Conservation (phyloP, 2,797 vertebrate species). For the Ispidina lecontei region DNA sequence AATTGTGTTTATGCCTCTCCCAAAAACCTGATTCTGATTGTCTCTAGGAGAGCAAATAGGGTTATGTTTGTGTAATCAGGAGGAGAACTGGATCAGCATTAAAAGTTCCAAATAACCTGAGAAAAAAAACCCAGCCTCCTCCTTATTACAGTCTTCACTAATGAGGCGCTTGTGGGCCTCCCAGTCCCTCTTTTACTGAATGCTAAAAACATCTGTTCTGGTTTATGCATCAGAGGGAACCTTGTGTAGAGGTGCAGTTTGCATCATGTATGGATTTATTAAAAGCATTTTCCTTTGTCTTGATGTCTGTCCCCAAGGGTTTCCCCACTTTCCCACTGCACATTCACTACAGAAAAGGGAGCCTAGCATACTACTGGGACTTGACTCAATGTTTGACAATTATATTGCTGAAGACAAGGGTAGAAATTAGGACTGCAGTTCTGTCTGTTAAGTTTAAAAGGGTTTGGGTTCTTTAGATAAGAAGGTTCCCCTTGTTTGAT, state of each 20-base stretch:
- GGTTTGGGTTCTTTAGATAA: background rate
- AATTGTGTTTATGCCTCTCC: background rate
- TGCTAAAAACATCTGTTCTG: background rate
- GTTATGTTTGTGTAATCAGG: slow-evolving; percentile 1
- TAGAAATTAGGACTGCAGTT: background rate
- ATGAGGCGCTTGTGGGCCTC: background rate
- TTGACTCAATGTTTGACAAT: background rate
- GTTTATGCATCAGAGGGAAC: background rate
- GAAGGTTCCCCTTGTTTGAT: background rate
- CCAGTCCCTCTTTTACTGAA: background rate
- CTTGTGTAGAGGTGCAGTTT: background rate
- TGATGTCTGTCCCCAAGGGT: background rate
- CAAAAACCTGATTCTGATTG: background rate
- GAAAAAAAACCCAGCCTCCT: background rate
- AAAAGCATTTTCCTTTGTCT: background rate
- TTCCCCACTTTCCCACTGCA: background rate
- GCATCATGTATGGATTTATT: background rate
- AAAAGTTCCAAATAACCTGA: background rate
- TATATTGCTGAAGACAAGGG: background rate
- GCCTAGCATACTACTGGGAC: background rate
- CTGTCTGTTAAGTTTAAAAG: background rate
- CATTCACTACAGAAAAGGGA: background rate
- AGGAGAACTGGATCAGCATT: slow-evolving; percentile 16
- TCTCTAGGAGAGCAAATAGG: background rate
- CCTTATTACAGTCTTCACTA: background rate